Evolutionary conservation across 2,113 vertebrate species (phyloP).

Genomic region (Rynchops niger): DNA sequence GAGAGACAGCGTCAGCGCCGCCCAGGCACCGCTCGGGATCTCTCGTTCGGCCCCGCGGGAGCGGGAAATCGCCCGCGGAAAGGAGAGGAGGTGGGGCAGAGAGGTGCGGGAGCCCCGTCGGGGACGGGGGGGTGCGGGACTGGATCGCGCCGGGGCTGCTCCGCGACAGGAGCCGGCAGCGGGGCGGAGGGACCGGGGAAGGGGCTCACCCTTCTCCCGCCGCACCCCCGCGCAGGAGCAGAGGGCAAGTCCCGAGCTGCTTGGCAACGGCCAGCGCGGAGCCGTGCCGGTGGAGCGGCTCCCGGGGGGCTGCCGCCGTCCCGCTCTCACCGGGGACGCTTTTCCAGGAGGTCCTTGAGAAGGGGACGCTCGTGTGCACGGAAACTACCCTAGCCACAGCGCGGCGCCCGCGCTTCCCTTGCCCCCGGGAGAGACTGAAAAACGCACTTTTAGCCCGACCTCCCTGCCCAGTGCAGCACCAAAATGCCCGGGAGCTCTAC

Average conservation of each 20-base stretch:
- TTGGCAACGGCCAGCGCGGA: background rate
- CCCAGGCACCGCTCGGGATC: background rate
- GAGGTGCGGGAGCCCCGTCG: fast-evolving
- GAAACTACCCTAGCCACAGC: background rate
- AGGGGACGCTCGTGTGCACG: background rate
- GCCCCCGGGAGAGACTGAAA: background rate
- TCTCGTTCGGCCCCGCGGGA: background rate
- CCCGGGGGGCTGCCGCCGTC: too few species aligned
- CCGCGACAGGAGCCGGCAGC: too few species aligned
- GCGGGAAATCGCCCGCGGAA: fast-evolving
- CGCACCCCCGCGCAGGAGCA: too few species aligned
- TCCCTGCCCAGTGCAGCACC: fast-evolving
- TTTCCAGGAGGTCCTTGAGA: too few species aligned
- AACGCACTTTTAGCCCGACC: fast-evolving
- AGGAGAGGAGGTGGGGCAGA: background rate
- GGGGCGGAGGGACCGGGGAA: fast-evolving
- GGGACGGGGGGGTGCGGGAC: background rate
- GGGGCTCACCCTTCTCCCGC: background rate
- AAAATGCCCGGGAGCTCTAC: fast-evolving
- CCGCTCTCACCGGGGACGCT: background rate
- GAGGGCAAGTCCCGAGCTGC: fast-evolving
- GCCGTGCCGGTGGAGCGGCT: fast-evolving
- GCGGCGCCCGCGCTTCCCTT: background rate
- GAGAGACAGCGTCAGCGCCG: background rate
- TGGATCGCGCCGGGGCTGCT: background rate